These are phyloP conservation scores for Oreochromis spilurus DNA, from an alignment of 2,113 vertebrate genomes.

Conservation along the genomic window DNA sequence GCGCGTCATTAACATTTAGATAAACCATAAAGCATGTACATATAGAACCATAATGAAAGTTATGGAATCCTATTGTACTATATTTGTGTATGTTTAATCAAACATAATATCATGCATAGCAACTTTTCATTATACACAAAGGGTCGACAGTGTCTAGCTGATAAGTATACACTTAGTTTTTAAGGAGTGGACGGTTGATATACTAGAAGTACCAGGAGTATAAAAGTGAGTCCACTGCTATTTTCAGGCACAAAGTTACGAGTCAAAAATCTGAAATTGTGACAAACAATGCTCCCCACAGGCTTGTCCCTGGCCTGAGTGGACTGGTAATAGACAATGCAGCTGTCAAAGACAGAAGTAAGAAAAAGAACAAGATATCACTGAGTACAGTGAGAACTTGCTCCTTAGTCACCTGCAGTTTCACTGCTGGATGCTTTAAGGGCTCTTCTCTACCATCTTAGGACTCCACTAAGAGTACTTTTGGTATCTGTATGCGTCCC, in stretches of 20 bases:
- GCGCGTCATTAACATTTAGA: not conserved
- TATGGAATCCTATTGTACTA: not conserved
- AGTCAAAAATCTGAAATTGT: slow-evolving; percentile 7
- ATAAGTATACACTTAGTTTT: not conserved
- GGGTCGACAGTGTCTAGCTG: not conserved
- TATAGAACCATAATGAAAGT: not conserved
- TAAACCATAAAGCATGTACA: not conserved
- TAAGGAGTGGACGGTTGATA: not conserved
- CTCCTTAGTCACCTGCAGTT: not conserved
- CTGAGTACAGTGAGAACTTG: not conserved
- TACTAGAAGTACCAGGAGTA: not conserved
- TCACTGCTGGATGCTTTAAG: not conserved
- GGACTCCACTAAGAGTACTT: not conserved
- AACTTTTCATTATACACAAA: not conserved
- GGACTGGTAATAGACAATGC: not conserved
- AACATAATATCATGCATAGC: not conserved
- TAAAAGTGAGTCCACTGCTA: not conserved
- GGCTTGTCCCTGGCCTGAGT: not conserved
- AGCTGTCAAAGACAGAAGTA: not conserved
- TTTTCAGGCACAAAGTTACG: not conserved
- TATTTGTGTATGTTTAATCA: not conserved
- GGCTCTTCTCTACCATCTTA: not conserved
- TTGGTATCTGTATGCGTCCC: not conserved
- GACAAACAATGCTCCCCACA: slow-evolving; percentile 9
- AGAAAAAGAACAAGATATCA: not conserved